These are phyloP conservation scores for Megalurothrips usitatus DNA, from an alignment of 2,888 invertebrate species.

Conservation along the genomic window DNA sequence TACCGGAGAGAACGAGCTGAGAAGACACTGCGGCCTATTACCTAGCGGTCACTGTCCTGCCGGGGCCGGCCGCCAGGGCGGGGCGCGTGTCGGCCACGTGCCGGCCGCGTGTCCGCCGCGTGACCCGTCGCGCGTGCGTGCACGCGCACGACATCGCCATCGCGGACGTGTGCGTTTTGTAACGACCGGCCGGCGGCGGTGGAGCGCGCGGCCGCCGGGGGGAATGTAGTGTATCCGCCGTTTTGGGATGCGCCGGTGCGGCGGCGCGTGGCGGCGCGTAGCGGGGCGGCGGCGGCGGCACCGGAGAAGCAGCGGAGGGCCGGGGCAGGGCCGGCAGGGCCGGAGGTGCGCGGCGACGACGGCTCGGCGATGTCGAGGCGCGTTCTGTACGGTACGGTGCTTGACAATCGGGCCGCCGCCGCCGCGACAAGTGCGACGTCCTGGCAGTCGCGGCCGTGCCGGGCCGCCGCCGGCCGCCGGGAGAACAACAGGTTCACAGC, in stretches of 20 bases:
- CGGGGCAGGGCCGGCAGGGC: neutral
- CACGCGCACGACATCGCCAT: neutral
- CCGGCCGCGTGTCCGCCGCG: neutral
- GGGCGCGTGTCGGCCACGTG: neutral
- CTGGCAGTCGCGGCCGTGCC: too few relatives aligned
- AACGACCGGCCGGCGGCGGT: neutral
- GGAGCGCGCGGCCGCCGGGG: constrained; percentile 31
- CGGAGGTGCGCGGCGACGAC: neutral
- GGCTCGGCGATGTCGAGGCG: neutral
- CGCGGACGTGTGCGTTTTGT: neutral
- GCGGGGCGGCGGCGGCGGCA: neutral
- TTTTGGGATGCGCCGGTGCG: neutral
- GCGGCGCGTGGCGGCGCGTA: neutral
- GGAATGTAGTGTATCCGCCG: constrained; percentile 34
- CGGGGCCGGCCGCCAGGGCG: neutral
- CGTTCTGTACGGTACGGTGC: too few relatives aligned
- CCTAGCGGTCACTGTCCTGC: neutral
- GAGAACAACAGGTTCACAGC: too few relatives aligned
- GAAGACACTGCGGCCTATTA: too few relatives aligned
- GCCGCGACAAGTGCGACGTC: too few relatives aligned
- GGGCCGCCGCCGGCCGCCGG: too few relatives aligned
- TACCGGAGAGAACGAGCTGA: too few relatives aligned
- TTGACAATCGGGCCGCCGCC: neutral
- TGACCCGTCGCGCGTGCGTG: neutral
- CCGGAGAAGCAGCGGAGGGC: neutral